Percentiles rank a stretch among this genome's conserved stretches.
Conservation (phyloP, 2,888 invertebrate species). For the Macrosiphum euphorbiae region DNA sequence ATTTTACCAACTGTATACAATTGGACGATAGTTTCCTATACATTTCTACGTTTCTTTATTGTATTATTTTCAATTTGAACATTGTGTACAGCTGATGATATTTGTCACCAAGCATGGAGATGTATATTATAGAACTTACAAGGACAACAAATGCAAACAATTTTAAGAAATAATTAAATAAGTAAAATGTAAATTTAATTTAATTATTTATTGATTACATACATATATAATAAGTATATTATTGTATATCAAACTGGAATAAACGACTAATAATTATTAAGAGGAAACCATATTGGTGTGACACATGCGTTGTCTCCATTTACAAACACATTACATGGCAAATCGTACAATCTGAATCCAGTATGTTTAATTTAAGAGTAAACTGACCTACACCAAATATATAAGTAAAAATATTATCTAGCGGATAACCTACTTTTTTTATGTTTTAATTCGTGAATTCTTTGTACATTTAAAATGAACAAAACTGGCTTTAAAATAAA, state of each 20-base stretch:
- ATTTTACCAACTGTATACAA: background rate
- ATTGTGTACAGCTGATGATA: background rate
- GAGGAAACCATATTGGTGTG: no score
- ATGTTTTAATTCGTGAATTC: no score
- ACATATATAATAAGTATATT: background rate
- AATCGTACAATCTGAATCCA: no score
- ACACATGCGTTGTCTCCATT: no score
- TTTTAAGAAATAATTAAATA: background rate
- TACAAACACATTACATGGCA: no score
- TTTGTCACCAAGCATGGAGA: background rate
- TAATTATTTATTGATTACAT: background rate
- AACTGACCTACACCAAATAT: no score
- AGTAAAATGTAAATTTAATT: background rate
- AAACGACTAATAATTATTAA: background rate
- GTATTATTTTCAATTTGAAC: background rate
- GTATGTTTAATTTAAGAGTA: no score
- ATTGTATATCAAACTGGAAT: background rate
- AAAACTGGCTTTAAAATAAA: no score
- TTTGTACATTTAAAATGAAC: no score
- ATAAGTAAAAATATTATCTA: no score
- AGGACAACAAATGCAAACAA: background rate
- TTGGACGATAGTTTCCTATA: background rate
- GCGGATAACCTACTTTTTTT: no score
- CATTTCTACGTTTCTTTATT: background rate
- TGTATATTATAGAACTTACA: background rate